Conservation (phyloP, 1,140 invertebrate species). For the Sarcophaga peregrina region DNA sequence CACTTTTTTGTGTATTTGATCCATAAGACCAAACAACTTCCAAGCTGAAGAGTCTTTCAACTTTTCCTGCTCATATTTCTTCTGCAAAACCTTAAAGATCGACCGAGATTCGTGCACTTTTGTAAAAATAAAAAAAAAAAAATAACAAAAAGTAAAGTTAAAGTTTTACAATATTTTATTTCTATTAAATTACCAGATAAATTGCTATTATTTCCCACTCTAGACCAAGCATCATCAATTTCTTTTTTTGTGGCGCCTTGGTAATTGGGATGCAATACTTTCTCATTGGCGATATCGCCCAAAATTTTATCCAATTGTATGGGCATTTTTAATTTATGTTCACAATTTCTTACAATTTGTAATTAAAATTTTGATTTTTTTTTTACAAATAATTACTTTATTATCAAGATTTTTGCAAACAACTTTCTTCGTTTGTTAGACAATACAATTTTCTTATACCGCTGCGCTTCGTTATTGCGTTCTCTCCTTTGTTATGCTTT, state of each 20-base stretch:
- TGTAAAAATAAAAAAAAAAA: too few relatives aligned
- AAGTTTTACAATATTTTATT: background rate
- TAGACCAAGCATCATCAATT: constrained; percentile 61
- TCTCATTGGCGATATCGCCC: constrained; percentile 60
- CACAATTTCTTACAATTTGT: background rate
- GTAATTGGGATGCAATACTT: constrained; percentile 61
- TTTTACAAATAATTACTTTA: constrained; percentile 17
- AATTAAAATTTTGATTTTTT: background rate
- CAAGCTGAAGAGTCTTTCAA: constrained; percentile 57
- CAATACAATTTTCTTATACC: constrained; percentile 15
- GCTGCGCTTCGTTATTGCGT: constrained; percentile 34
- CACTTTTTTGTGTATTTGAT: constrained; percentile 60
- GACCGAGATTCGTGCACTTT: constrained; percentile 61
- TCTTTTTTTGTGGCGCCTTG: constrained; percentile 57
- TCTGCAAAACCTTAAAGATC: constrained; percentile 63
- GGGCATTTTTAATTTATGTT: constrained; percentile 51
- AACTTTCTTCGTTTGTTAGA: background rate
- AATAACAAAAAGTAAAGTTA: background rate
- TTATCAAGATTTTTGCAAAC: background rate
- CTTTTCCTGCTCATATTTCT: constrained; percentile 64
- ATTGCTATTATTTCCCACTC: constrained; percentile 61
- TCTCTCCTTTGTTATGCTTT: constrained; percentile 7
- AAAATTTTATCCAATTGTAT: constrained; percentile 64
- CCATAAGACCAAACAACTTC: constrained; percentile 62
- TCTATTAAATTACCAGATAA: constrained; percentile 47